Evolutionary conservation across 2,888 invertebrate species (phyloP).

Genomic region (Neoascia interrupta): DNA sequence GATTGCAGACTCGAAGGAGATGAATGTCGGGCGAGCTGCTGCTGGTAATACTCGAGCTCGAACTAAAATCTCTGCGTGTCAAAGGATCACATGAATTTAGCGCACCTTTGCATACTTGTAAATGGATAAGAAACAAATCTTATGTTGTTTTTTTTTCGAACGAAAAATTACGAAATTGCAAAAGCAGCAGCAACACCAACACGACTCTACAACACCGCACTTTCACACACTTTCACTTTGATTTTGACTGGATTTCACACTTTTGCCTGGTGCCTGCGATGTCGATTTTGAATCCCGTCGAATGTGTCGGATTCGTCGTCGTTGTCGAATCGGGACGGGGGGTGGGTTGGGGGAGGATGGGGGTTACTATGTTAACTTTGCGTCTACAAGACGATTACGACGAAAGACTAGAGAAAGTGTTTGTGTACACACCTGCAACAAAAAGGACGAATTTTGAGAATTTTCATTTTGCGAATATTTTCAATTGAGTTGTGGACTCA

Average conservation of each 20-base stretch:
- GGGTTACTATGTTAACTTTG: slow-evolving; percentile 48
- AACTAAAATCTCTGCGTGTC: no score
- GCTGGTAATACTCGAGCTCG: no score
- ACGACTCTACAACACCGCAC: slow-evolving; percentile 20
- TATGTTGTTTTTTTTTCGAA: no score
- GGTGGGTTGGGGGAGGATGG: not conserved
- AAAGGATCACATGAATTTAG: no score
- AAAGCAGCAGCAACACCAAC: slow-evolving; percentile 10
- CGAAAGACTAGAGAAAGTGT: slow-evolving; percentile 39
- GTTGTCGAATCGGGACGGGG: slow-evolving; percentile 2
- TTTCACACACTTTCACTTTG: slow-evolving; percentile 67
- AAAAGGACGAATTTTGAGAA: slow-evolving; percentile 46
- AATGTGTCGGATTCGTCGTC: slow-evolving; percentile 36
- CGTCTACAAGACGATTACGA: slow-evolving; percentile 54
- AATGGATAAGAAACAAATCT: no score
- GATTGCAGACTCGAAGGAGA: slow-evolving; percentile 45
- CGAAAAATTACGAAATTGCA: no score
- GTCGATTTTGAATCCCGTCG: slow-evolving; percentile 22
- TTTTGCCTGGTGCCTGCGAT: slow-evolving; percentile 31
- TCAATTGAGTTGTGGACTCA: not conserved
- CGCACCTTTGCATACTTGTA: no score
- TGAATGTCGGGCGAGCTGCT: slow-evolving; percentile 42
- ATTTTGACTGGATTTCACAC: slow-evolving; percentile 53
- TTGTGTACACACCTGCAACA: slow-evolving; percentile 60
- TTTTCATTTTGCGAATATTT: not conserved